A percentile compares a stretch with the other conserved stretches of the same genome.
phyloP scores from a whole-genome alignment of 2,888 invertebrate species.

The Pollenia angustigena region DNA sequence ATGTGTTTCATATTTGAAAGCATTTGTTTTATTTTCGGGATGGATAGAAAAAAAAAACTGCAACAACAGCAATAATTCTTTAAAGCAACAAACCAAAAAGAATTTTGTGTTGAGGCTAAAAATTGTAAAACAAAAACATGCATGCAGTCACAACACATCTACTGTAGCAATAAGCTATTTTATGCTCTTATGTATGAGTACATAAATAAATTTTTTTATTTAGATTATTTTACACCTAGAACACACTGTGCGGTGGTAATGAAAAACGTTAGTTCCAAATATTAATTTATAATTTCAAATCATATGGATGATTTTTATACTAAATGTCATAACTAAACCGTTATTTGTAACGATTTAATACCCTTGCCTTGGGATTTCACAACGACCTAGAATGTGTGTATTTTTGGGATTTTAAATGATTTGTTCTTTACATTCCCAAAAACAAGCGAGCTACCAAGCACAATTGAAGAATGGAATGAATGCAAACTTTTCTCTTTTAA shows the following conservation, averaged over 20 bases:
- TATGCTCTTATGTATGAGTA: slow-evolving; percentile 10
- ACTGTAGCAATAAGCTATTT: slow-evolving; percentile 50
- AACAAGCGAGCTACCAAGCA: no score
- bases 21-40: not conserved
- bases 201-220: slow-evolving; percentile 18
- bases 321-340: no score
- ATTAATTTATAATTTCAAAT: not conserved
- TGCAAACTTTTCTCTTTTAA: no score
- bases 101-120: slow-evolving; percentile 61
- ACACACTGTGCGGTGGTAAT: not conserved
- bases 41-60: slow-evolving; percentile 24
- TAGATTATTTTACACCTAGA: slow-evolving; percentile 29
- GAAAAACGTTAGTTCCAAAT: not conserved
- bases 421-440: no score
- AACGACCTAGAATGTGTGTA: no score
- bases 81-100: slow-evolving; percentile 60
- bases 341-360: no score
- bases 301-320: no score
- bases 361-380: no score
- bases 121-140: slow-evolving; percentile 33
- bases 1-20: slow-evolving; percentile 41
- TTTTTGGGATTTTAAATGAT: no score
- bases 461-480: no score
- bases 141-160: slow-evolving; percentile 30
- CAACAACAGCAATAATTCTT: slow-evolving; percentile 59